Evolutionary conservation across 37 sponge, comb jelly and placozoan genomes (phyloP), one percentile per base, ranked within the genome.

Genomic region (Beroe ovata): DNA sequence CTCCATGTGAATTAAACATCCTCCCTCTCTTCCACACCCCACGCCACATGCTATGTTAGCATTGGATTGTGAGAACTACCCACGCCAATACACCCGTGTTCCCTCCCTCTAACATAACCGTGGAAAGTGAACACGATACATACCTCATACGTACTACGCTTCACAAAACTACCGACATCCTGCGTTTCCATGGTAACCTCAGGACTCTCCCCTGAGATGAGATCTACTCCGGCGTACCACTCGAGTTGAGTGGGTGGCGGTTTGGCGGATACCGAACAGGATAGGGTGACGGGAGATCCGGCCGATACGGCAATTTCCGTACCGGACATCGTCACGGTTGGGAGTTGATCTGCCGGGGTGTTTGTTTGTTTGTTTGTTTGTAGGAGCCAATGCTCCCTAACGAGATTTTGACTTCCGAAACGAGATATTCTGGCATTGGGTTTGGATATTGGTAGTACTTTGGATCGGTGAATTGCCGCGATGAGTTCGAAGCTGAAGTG

Each of bases 251-350:
- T 42, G 23, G 84, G 84, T 11, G 84, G 36, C 2, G 84, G 84
- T 77, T 77, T 77, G 84, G 84, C 16, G 47, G 54, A 16, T 1
- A 77, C 84, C n/a, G 84, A 42, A 20, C 84, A 77, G 84, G 84
- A 77, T n/a, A 77, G 84, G 20, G 26, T 35, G 26, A 40, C 54
- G 41, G 8, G 26, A 28, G 26, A 20, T 42, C 33, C 54, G 26
- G 54, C 26, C 1, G 26, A n/a, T 42, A 19, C 42, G 8, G 84
- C 84, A 18, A 33, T 4, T 25, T 77, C 84, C 23, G 84, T 40
- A 0, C 6, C 28, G 1, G 28, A 42, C 84, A 77, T 77, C 54
- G 8, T 29, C 18, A 77, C 47, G 84, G 84, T 77, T 16, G 84
- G 84, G n/a, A 19, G 26, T 25, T 77, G 84, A 25, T 41, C 84